Evolutionary conservation across 2,113 vertebrate genomes (phyloP).

Genomic region (Pedetes capensis): DNA sequence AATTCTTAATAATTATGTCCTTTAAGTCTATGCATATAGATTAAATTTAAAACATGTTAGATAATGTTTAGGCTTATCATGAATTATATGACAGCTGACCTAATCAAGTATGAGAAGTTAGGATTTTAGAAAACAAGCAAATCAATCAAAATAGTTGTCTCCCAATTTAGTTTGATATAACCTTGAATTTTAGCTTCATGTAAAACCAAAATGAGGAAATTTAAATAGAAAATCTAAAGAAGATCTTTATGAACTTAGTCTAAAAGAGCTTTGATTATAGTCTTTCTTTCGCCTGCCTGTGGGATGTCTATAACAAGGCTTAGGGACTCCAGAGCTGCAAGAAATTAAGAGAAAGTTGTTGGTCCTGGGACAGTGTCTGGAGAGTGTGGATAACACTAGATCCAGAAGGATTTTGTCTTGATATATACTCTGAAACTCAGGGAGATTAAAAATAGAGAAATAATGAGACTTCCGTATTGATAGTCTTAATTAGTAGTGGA

Average conservation of each 20-base stretch:
- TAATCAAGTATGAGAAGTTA: conserved; percentile 17
- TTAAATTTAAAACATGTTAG: conserved; percentile 26
- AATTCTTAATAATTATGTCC: neutral
- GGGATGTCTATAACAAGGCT: neutral
- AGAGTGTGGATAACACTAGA: neutral
- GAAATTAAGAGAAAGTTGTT: neutral
- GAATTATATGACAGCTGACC: neutral
- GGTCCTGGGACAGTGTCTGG: neutral
- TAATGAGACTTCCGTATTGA: neutral
- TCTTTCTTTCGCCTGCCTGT: neutral
- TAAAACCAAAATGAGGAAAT: conserved; percentile 24
- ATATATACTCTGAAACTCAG: neutral
- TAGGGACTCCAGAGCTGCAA: neutral
- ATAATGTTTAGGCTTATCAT: neutral
- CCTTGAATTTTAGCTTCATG: neutral
- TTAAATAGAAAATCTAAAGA: conserved; percentile 11
- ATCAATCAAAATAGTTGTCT: conserved; percentile 35
- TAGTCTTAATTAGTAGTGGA: neutral
- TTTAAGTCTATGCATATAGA: neutral
- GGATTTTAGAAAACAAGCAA: conserved; percentile 46
- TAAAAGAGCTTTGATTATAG: neutral
- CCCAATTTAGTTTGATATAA: conserved; percentile 29
- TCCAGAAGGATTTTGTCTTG: conserved; percentile 30
- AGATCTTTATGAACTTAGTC: neutral
- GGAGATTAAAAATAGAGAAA: conserved; percentile 13